Evolutionary conservation across 2,888 invertebrate genomes (phyloP), one percentile per base, ranked within the genome.

Genomic region (Apamea epomidion): DNA sequence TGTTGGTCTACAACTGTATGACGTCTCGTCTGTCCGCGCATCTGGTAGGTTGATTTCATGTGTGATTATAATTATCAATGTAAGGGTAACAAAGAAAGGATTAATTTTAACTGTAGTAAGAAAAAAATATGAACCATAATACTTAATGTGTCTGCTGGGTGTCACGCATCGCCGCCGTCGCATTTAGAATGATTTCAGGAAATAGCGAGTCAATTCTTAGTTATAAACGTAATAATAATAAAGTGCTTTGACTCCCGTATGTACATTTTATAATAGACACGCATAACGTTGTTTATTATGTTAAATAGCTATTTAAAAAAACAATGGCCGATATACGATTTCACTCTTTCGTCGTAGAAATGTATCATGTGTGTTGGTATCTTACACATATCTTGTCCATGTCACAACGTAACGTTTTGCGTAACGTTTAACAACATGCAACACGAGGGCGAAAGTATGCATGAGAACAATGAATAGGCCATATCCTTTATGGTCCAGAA

Each of bases 401-500:
- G 76, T 81, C 76, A 76, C 82, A 82, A 85, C 68, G 54, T 67
- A 45, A 74, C 60, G 42, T 84, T 88, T 87, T 86, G 68, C 87
- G 83, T 80, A 88, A 82, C 74, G 54, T 65, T 71, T 76, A 73
- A 85, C 89, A 91, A 89, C 87, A 89, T 89, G 90, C 88, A 89
- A 87, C 81, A 84, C 83, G 76, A 83, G 85, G 84, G 87, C 86
- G 86, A 89, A 92, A 88, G 89, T 90, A 87, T 88, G 87, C 90
- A 85, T 88, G 90, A 94, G 92, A 95, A 96, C 95, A 95, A 96
- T 96, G 92, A 91, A 91, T 92, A 91, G 92, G 92, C 91, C 92
- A 93, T 92, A 93, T 95, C 94, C 94, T 96, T 95, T 96, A 92
- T 96, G 96, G 95, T 96, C 95, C 96, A 96, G 94, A 96, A 95